Percentiles rank a stretch among this genome's conserved stretches.
These are phyloP conservation scores for Drosophila paramelanica DNA, from an alignment of 2,888 invertebrate species.

Conservation along the genomic window DNA sequence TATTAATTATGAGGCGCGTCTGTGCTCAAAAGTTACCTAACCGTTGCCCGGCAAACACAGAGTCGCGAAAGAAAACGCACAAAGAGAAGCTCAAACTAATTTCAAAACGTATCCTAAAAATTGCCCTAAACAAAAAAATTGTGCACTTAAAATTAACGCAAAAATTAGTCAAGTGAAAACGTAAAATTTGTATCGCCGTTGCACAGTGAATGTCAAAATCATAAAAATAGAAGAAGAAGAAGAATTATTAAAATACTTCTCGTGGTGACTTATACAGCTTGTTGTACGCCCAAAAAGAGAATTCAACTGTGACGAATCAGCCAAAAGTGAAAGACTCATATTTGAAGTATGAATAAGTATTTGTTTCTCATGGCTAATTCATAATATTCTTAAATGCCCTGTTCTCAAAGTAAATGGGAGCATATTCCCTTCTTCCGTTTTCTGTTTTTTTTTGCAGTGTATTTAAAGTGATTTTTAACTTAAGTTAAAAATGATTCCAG, in stretches of 20 bases:
- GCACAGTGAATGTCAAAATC: slow-evolving; percentile 1
- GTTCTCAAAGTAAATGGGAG: background rate
- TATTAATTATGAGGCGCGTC: slow-evolving; percentile 73
- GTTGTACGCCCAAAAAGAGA: background rate
- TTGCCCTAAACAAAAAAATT: background rate
- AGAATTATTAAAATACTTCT: background rate
- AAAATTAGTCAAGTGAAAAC: slow-evolving; percentile 12
- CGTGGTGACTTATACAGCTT: background rate
- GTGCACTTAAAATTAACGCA: background rate
- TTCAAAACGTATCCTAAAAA: slow-evolving; percentile 3
- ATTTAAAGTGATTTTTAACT: too few species aligned
- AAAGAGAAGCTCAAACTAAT: slow-evolving; percentile 1
- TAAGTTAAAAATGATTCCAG: too few species aligned
- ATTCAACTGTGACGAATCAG: background rate
- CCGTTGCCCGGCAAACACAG: slow-evolving; percentile 66
- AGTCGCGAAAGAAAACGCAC: background rate
- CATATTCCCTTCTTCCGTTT: too few species aligned
- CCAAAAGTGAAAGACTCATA: slow-evolving; percentile 5
- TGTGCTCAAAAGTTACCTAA: slow-evolving; percentile 72
- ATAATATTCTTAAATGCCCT: slow-evolving; percentile 4
- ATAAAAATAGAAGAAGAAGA: slow-evolving; percentile 1
- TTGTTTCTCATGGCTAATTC: slow-evolving; percentile 8
- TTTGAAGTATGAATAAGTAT: slow-evolving; percentile 18
- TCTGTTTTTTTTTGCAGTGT: too few species aligned
- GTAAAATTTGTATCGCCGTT: background rate